Base-by-base conservation (phyloP, 2,113 vertebrate genomes). In the Odobenus rosmarus region DNA sequence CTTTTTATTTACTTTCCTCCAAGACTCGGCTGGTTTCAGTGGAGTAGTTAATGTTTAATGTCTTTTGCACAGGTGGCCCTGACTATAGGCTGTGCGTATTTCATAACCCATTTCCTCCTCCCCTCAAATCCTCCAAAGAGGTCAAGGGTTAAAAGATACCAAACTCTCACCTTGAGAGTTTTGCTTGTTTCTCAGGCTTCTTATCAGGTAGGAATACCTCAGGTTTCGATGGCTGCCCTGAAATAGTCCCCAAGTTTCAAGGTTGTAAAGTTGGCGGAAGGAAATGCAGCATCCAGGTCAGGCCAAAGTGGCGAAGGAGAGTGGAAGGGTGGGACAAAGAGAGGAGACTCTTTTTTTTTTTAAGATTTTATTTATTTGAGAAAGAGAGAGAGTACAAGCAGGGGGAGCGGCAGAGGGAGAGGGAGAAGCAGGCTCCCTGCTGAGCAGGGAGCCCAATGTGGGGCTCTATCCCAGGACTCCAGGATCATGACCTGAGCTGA, bases 31-130 rank as follows among this genome's bases (percentile, higher is more conserved):
- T 53, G 74, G 74, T 76, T 82, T 94, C 42, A 95, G 84, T n/a
- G 10, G 31, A n/a, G 62, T 83, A 59, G 97, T 98, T 98, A 98
- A 98, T 97, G 51, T 97, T 98, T 97, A 97, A 97, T 92, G 53
- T 61, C 62, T 86, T 95, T 57, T 39, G 93, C 64, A 33, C 21
- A 16, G 88, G 72, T 21, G 62, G 89, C 79, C 55, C 87, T 82
- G 18, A 89, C 42, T 69, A 64, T 64, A 84, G 67, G 67, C 79
- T 69, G 12, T 53, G 28, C 49, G 28, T 46, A 67, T 64, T 88
- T 90, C 90, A 88, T 90, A 94, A 55, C 82, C 49, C 69, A 33
- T 72, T 87, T n/a, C 83, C 69, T 87, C 28, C 88, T 88, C 36
- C 49, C 42, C 18, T 55, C 46, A 26, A 95, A 62, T 69, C 49